Conservation (phyloP, 1,140 invertebrate species). For the Drosophila malerkotliana region DNA sequence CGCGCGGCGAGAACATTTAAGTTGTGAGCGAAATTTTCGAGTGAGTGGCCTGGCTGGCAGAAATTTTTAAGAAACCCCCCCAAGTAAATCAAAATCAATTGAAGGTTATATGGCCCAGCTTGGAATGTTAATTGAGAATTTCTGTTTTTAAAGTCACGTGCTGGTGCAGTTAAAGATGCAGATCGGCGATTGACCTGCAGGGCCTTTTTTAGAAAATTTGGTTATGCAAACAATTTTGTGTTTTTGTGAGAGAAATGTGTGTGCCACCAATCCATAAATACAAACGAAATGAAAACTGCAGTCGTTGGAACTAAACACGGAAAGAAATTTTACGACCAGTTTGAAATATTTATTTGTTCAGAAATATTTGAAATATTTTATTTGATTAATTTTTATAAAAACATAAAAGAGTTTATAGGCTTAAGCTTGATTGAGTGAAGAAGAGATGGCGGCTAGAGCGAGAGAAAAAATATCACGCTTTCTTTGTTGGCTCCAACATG, state of each 20-base stretch:
- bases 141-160: conserved; percentile 19
- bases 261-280: conserved; percentile 10
- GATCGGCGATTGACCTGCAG: conserved; percentile 5
- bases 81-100: conserved; percentile 68
- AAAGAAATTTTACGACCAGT: conserved; percentile 1
- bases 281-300: conserved; percentile 28
- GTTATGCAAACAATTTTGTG: conserved; percentile 67
- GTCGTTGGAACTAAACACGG: conserved; percentile 23
- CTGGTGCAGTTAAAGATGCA: conserved; percentile 1
- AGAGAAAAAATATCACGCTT: conserved; percentile 17
- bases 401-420: not conserved
- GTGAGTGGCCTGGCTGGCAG: conserved; percentile 2
- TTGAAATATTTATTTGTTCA: not conserved
- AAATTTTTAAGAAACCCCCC: not conserved
- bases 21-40: conserved; percentile 23
- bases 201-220: conserved; percentile 49
- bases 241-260: conserved; percentile 35
- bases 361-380: not conserved
- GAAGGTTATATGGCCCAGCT: conserved; percentile 13
- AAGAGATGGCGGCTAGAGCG: conserved; percentile 15
- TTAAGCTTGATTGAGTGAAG: conserved; percentile 16
- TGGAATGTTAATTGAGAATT: conserved; percentile 13
- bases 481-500: conserved; percentile 39
- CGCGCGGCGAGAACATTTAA: conserved; percentile 33
- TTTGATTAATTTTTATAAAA: too few relatives aligned